Percentiles rank a stretch among this genome's conserved stretches.
Evolutionary conservation across 2,797 vertebrate genomes (phyloP).

Genomic region (Bucorvus abyssinicus): DNA sequence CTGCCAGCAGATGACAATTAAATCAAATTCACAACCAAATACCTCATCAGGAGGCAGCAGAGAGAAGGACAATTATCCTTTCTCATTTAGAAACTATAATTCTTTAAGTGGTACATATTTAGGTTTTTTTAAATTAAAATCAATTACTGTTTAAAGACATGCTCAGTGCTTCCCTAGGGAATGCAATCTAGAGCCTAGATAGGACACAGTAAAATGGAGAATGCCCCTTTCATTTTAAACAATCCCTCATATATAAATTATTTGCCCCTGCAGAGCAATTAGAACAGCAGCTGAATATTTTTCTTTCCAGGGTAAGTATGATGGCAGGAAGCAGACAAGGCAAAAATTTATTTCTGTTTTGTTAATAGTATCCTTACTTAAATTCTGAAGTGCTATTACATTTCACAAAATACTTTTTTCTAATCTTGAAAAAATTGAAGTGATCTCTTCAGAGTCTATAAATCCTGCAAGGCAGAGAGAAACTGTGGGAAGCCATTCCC

Average conservation of each 20-base stretch:
- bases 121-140: constrained; percentile 28
- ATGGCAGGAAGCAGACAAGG: not conserved
- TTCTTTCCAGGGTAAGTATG: not conserved
- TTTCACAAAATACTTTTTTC: not conserved
- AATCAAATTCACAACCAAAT: not conserved
- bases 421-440: not conserved
- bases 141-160: constrained; percentile 4
- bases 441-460: constrained; percentile 1
- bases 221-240: constrained; percentile 27
- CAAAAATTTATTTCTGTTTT: constrained; percentile 22
- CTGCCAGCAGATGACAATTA: not conserved
- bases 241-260: constrained; percentile 19
- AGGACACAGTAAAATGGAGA: not conserved
- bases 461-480: constrained; percentile 2
- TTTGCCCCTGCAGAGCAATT: constrained; percentile 24
- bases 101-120: constrained; percentile 7
- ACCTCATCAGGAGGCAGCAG: not conserved
- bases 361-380: constrained; percentile 12
- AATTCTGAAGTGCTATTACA: constrained; percentile 2
- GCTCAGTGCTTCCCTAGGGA: not conserved
- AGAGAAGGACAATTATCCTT: not conserved
- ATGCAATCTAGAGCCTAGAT: not conserved
- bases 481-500: constrained; percentile 27
- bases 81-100: constrained; percentile 2
- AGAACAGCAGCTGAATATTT: constrained; percentile 2